Percentiles rank a stretch among this genome's conserved stretches.
These are phyloP conservation scores for Amphipyra tragopoginis DNA, from an alignment of 2,888 invertebrate species.

Conservation along the genomic window DNA sequence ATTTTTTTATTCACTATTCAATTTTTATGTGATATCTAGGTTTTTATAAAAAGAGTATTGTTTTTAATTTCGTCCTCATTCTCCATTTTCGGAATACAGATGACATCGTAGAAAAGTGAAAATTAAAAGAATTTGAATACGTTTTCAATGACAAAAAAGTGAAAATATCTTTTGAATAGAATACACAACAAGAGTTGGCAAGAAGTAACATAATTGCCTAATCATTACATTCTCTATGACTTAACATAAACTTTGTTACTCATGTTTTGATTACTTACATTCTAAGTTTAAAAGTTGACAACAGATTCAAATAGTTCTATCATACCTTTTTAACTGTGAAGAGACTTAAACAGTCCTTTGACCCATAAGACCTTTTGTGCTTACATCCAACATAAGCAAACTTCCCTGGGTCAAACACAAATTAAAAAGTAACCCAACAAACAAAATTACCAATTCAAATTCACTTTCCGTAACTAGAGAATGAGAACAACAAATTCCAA, in stretches of 20 bases:
- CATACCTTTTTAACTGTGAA: slow-evolving; percentile 36
- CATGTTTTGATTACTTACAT: slow-evolving; percentile 28
- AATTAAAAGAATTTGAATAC: neutral
- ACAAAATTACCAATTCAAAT: slow-evolving; percentile 49
- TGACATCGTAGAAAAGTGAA: neutral
- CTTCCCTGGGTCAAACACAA: slow-evolving; percentile 27
- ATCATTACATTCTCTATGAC: slow-evolving; percentile 43
- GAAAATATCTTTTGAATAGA: slow-evolving; percentile 21
- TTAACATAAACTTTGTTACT: slow-evolving; percentile 31
- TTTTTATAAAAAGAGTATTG: neutral
- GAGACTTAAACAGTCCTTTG: slow-evolving; percentile 21
- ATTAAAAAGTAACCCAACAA: slow-evolving; percentile 41
- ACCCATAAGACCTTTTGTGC: slow-evolving; percentile 38
- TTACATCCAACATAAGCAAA: slow-evolving; percentile 44
- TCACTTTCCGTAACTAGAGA: slow-evolving; percentile 46
- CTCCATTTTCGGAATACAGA: slow-evolving; percentile 26
- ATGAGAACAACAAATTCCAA: slow-evolving; percentile 52
- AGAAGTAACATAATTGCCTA: slow-evolving; percentile 27
- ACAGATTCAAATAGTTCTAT: neutral
- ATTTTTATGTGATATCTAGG: slow-evolving; percentile 27
- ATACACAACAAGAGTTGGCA: slow-evolving; percentile 14
- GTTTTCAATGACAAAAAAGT: slow-evolving; percentile 5
- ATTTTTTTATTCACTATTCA: slow-evolving; percentile 24
- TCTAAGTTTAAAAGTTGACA: slow-evolving; percentile 12
- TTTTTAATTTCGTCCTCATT: slow-evolving; percentile 25